phyloP scores from a whole-genome alignment of 2,797 vertebrate species.

The Luscinia megarhynchos region DNA sequence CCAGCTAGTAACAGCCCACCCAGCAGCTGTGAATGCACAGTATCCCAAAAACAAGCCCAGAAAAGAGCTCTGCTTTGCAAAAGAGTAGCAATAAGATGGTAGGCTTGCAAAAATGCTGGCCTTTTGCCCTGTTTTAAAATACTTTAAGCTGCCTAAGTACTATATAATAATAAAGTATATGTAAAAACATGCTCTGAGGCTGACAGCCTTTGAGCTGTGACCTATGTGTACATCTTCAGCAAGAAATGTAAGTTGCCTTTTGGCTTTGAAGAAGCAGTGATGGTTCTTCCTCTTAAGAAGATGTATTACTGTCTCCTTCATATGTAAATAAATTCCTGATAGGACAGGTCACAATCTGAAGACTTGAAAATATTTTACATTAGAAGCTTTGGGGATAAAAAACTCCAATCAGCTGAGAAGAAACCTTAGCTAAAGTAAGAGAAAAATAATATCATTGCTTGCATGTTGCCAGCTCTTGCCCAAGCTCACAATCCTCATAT shows the following conservation, averaged over 20 bases:
- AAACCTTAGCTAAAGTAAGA: background rate
- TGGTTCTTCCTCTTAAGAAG: background rate
- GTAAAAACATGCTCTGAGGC: background rate
- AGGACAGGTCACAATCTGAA: slow-evolving; percentile 24
- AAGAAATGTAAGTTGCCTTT: background rate
- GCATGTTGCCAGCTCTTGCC: background rate
- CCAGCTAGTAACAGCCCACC: background rate
- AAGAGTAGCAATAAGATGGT: background rate
- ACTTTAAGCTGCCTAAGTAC: background rate
- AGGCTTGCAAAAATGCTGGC: background rate
- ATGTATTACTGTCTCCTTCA: slow-evolving; percentile 3
- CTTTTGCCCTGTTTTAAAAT: slow-evolving; percentile 6
- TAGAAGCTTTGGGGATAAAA: background rate
- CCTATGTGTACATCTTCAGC: background rate
- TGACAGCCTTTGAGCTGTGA: slow-evolving; percentile 2
- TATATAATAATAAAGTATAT: background rate
- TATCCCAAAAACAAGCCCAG: background rate
- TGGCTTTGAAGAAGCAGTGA: background rate
- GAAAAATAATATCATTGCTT: background rate
- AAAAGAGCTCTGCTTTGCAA: background rate
- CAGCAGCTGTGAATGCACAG: background rate
- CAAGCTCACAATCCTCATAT: background rate
- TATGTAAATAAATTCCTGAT: slow-evolving; percentile 24
- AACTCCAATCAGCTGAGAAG: background rate
- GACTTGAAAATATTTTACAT: background rate